These are phyloP conservation scores for Cyprinodon diabolis DNA, from an alignment of 2,797 vertebrate species.

Conservation along the genomic window DNA sequence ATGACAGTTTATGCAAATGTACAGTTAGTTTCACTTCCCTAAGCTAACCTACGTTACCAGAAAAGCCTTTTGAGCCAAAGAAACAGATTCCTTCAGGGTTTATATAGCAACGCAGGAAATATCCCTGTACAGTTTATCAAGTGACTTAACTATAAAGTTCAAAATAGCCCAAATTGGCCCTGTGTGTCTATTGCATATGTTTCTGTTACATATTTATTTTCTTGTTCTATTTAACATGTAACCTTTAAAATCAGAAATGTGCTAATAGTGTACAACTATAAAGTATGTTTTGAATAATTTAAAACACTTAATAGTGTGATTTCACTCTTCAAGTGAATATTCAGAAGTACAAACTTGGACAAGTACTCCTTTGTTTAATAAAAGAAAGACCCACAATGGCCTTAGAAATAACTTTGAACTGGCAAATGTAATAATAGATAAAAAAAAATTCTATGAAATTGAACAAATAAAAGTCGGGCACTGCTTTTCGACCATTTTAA, in stretches of 20 bases:
- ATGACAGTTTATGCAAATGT: background rate
- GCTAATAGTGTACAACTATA: background rate
- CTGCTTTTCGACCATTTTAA: too few species aligned
- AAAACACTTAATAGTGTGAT: background rate
- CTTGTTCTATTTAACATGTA: background rate
- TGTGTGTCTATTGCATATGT: too few species aligned
- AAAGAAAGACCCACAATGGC: too few species aligned
- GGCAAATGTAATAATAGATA: too few species aligned
- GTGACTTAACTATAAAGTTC: background rate
- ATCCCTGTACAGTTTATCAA: background rate
- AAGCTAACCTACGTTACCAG: background rate
- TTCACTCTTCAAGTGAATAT: background rate
- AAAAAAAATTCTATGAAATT: too few species aligned
- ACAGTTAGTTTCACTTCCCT: constrained; percentile 22
- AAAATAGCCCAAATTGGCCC: background rate
- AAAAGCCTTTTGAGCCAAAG: background rate
- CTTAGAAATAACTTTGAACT: too few species aligned
- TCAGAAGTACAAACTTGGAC: background rate
- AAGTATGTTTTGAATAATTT: background rate
- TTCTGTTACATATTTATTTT: too few species aligned
- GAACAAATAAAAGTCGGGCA: too few species aligned
- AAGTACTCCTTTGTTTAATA: too few species aligned
- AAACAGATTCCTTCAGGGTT: background rate
- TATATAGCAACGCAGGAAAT: background rate
- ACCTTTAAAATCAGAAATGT: background rate